These are phyloP conservation scores for Drosophila bifasciata DNA, from an alignment of 1,140 invertebrate genomes.

Conservation along the genomic window DNA sequence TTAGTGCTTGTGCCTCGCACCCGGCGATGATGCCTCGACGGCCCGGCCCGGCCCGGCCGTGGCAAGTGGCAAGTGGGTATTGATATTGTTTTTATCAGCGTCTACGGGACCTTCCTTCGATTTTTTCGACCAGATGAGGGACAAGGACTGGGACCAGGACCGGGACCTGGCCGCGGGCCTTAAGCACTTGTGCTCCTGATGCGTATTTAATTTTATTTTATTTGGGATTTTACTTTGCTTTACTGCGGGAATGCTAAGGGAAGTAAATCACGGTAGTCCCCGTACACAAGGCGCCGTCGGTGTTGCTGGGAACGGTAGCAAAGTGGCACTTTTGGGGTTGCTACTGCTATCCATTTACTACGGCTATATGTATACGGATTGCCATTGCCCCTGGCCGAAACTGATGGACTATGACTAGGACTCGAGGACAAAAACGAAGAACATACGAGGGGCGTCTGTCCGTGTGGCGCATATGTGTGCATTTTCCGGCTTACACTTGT, in stretches of 20 bases:
- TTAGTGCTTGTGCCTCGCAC: slow-evolving; percentile 43
- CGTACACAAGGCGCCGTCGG: slow-evolving; percentile 28
- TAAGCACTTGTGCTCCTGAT: slow-evolving; percentile 74
- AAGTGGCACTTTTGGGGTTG: slow-evolving; percentile 21
- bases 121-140: slow-evolving; percentile 32
- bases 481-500: slow-evolving; percentile 73
- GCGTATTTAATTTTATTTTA: slow-evolving; percentile 82
- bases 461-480: slow-evolving; percentile 21
- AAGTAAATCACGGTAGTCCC: slow-evolving; percentile 67
- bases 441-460: no score
- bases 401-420: slow-evolving; percentile 32
- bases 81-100: slow-evolving; percentile 80
- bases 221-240: slow-evolving; percentile 60
- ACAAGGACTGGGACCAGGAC: slow-evolving; percentile 6
- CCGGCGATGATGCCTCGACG: not conserved
- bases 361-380: no score
- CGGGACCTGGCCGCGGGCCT: slow-evolving; percentile 46
- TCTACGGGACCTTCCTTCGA: slow-evolving; percentile 34
- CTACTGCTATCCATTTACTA: no score
- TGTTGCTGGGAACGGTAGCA: slow-evolving; percentile 44
- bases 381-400: slow-evolving; percentile 4
- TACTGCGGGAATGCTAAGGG: slow-evolving; percentile 31
- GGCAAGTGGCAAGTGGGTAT: slow-evolving; percentile 22
- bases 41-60: no score
- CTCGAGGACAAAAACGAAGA: not conserved